Evolutionary conservation across 2,113 vertebrate genomes (phyloP), one percentile per base, ranked within the genome.

Genomic region (Paramormyrops kingsleyae): DNA sequence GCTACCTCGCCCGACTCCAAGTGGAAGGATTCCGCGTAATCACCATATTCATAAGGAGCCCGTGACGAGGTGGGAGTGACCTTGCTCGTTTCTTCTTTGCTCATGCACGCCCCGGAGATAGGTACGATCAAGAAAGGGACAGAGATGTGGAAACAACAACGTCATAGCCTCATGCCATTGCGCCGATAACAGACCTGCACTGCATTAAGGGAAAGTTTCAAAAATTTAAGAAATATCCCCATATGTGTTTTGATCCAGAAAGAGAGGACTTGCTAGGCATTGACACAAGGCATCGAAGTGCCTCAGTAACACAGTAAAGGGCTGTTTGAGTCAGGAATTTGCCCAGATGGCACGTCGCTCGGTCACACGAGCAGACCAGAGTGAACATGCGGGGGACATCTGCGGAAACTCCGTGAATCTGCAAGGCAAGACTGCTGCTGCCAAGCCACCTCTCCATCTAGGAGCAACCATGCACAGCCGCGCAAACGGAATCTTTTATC

Each of bases 31-130:
- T 91, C 90, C 91, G 93, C 94, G 94, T 94, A 94, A 95, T 96
- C 94, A 94, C 92, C 92, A 95, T 95, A 96, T 95, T 95, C 94
- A 96, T 95, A 94, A 95, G 94, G 91, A 89, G 90, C 49, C 70
- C 85, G 92, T 46, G 44, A 92, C 91, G 89, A 92, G 91, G 93
- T 92, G 92, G 91, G 94, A 92, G 91, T 94, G 95, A 95, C 95
- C 95, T 95, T 95, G 94, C 94, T 94, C 94, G 91, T 90, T 91
- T 84, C 90, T 91, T 91, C 89, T 91, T 91, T 90, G 93, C 92
- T 94, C 93, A 93, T 93, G 91, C 90, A 62, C 91, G 90, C 93
- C 93, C 93, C 1, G 66, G 88, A 94, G 95, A 95, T 88, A 94
- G 86, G 88, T 89, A 92, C 94, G 94, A 95, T 95, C 94, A 95